Evolutionary conservation across 2,888 invertebrate species (phyloP).

Genomic region (Acronicta alni): DNA sequence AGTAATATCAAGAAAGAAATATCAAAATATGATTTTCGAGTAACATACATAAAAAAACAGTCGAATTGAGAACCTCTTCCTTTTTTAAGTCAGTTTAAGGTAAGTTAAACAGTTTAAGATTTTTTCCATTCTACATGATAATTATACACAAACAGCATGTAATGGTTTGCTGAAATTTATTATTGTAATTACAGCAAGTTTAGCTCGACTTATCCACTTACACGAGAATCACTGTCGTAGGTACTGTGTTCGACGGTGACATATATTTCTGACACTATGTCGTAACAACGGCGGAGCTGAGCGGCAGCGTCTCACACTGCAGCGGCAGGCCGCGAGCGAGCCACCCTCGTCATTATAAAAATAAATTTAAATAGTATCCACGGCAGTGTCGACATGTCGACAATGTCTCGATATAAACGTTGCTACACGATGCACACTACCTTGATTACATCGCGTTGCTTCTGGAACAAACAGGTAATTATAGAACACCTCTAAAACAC

Average conservation of each 20-base stretch:
- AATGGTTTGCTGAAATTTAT: conserved; percentile 48
- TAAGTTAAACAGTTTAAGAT: too few relatives aligned
- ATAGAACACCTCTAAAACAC: not conserved
- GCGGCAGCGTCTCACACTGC: conserved; percentile 2
- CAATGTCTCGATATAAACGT: conserved; percentile 48
- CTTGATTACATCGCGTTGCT: conserved; percentile 66
- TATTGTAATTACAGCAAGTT: conserved; percentile 51
- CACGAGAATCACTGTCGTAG: conserved; percentile 31
- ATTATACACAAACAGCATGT: conserved; percentile 14
- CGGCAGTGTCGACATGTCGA: conserved; percentile 38
- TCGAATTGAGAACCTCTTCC: too few relatives aligned
- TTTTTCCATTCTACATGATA: not conserved
- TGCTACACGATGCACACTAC: conserved; percentile 28
- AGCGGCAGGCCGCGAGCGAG: conserved; percentile 5
- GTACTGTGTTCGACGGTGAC: conserved; percentile 10
- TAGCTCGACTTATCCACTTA: conserved; percentile 46
- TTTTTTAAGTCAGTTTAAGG: too few relatives aligned
- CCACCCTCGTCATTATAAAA: conserved; percentile 53
- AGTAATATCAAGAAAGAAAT: too few relatives aligned
- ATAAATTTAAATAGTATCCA: conserved; percentile 51
- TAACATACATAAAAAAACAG: too few relatives aligned
- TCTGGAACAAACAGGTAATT: conserved; percentile 59
- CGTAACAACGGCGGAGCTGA: not conserved
- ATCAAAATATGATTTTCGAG: too few relatives aligned
- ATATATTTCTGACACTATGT: not conserved